Percentiles rank a stretch among this genome's conserved stretches.
These are phyloP conservation scores for Nomia melanderi DNA, from an alignment of 1,140 invertebrate genomes.

Conservation along the genomic window DNA sequence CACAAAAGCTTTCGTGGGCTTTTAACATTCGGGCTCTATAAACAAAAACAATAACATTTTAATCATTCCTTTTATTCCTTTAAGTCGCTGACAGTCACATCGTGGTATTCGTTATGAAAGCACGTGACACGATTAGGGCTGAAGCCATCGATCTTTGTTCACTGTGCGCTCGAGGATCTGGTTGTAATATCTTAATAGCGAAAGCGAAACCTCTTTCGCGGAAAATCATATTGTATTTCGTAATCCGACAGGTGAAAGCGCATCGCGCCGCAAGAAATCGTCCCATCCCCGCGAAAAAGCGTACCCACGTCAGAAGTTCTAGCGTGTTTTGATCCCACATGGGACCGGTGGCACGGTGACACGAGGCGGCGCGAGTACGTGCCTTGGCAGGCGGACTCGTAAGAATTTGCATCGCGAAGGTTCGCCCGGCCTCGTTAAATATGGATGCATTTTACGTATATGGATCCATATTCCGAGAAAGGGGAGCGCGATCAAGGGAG, in stretches of 20 bases:
- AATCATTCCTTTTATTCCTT: too few species aligned
- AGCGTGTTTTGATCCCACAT: constrained; percentile 76
- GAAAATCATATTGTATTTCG: background rate
- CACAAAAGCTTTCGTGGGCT: too few species aligned
- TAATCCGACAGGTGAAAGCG: background rate
- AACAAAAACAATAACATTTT: too few species aligned
- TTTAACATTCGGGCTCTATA: too few species aligned
- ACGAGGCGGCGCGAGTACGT: constrained; percentile 49
- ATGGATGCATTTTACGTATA: constrained; percentile 74
- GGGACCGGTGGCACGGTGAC: constrained; percentile 62
- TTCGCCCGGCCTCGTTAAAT: constrained; percentile 75
- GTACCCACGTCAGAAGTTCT: constrained; percentile 52
- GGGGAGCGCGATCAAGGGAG: constrained; percentile 50
- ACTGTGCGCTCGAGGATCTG: too few species aligned
- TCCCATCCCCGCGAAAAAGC: background rate
- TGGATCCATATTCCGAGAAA: constrained; percentile 54
- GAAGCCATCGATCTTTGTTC: too few species aligned
- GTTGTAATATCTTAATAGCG: too few species aligned
- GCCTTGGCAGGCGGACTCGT: constrained; percentile 72
- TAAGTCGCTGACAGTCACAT: too few species aligned
- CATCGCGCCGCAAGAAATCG: background rate
- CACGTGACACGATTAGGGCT: too few species aligned
- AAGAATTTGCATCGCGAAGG: constrained; percentile 78
- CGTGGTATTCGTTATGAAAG: too few species aligned
- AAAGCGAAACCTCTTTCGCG: too few species aligned